These are phyloP conservation scores for Vicugna pacos DNA, from an alignment of 2,113 vertebrate genomes.

Conservation along the genomic window DNA sequence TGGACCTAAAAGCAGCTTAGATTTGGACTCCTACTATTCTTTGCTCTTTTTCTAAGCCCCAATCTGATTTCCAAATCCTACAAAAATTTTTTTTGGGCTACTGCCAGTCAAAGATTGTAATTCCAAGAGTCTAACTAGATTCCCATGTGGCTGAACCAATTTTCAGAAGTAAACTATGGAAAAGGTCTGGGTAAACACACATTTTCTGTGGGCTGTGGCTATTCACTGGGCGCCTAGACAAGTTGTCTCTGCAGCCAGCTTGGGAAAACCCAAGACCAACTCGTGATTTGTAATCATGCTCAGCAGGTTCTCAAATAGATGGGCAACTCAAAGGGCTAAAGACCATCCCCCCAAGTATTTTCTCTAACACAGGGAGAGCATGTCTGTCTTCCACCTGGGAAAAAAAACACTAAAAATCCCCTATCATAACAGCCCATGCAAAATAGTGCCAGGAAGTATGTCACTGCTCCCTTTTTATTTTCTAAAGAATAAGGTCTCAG, in stretches of 20 bases:
- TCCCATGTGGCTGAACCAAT: slow-evolving; percentile 75
- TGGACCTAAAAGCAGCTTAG: slow-evolving; percentile 12
- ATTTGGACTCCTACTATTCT: slow-evolving; percentile 3
- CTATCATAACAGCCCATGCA: not conserved
- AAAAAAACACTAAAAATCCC: slow-evolving; percentile 12
- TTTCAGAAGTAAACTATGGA: slow-evolving; percentile 79
- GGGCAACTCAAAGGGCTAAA: not conserved
- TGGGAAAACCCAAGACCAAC: slow-evolving; percentile 32
- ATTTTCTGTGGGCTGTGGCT: slow-evolving; percentile 76
- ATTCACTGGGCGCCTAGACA: slow-evolving; percentile 63
- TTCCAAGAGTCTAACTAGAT: slow-evolving; percentile 75
- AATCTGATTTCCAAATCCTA: slow-evolving; percentile 71
- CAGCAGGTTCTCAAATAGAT: slow-evolving; percentile 40
- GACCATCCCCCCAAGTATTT: not conserved
- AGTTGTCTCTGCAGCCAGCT: slow-evolving; percentile 60
- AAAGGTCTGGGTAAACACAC: slow-evolving; percentile 77
- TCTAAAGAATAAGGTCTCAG: slow-evolving; percentile 8
- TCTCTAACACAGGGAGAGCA: not conserved
- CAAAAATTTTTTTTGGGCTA: slow-evolving; percentile 67
- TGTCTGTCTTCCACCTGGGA: not conserved
- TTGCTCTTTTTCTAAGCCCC: slow-evolving; percentile 53
- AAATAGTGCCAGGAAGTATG: slow-evolving; percentile 14
- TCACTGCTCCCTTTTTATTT: not conserved
- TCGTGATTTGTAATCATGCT: not conserved
- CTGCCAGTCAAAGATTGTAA: slow-evolving; percentile 69